Percentiles rank a stretch among this genome's conserved stretches.
Conservation (phyloP, 2,888 invertebrate species). For the Philaethria dido region DNA sequence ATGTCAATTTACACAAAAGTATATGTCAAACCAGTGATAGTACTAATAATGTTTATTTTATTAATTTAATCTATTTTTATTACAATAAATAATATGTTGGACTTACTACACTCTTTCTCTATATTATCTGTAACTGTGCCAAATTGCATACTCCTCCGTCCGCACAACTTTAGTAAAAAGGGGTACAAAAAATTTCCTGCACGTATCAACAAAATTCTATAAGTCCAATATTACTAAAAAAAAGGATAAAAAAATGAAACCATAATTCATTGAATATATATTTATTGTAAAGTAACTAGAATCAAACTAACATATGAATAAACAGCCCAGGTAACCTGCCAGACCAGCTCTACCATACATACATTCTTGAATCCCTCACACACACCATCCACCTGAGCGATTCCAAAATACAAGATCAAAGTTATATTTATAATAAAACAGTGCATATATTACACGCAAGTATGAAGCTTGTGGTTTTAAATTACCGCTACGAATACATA, state of each 20-base stretch:
- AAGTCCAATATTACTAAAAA: too few species aligned
- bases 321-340: constrained; percentile 64
- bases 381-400: constrained; percentile 63
- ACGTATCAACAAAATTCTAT: too few species aligned
- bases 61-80: too few species aligned
- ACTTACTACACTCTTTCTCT: too few species aligned
- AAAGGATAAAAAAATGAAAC: constrained; percentile 38
- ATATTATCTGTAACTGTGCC: too few species aligned
- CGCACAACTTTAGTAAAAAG: too few species aligned
- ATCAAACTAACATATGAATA: constrained; percentile 71
- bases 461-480: constrained; percentile 57
- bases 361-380: constrained; percentile 58
- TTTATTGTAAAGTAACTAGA: constrained; percentile 76
- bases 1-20: too few species aligned
- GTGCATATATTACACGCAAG: constrained; percentile 72
- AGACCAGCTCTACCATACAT: constrained; percentile 55
- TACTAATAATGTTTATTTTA: too few species aligned
- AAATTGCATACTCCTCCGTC: too few species aligned
- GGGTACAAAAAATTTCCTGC: too few species aligned
- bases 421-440: constrained; percentile 62
- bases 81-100: too few species aligned
- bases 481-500: constrained; percentile 52
- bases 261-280: constrained; percentile 50
- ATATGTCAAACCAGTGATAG: too few species aligned
- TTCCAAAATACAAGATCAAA: constrained; percentile 74